These are phyloP conservation scores for Eurytoma adleriae DNA, from an alignment of 2,888 invertebrate species.

Conservation along the genomic window DNA sequence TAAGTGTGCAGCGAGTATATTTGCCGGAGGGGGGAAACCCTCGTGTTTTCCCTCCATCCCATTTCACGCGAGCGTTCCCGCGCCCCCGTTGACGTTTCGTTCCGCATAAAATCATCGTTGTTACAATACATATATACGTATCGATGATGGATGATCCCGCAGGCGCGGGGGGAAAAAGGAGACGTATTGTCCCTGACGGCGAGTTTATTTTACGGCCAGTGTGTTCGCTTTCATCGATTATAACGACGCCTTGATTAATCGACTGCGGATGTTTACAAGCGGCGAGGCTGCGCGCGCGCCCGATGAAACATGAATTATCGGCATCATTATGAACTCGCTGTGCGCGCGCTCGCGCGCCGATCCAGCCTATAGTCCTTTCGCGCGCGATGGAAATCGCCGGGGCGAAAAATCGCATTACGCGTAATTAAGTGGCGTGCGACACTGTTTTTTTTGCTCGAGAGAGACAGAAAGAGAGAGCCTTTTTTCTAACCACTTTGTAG, in stretches of 20 bases:
- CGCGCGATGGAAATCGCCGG: constrained; percentile 1
- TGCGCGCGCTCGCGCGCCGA: neutral
- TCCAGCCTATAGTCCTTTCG: neutral
- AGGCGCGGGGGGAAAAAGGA: constrained; percentile 57
- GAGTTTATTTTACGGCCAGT: constrained; percentile 60
- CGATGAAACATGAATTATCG: constrained; percentile 54
- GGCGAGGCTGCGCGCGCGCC: constrained; percentile 14
- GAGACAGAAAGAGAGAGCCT: no score
- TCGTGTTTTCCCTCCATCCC: neutral
- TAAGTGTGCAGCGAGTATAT: neutral
- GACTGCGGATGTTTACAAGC: constrained; percentile 56
- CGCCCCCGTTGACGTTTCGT: constrained; percentile 57
- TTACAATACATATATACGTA: constrained; percentile 52
- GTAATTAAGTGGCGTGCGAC: constrained; percentile 38
- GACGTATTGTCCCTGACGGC: constrained; percentile 64
- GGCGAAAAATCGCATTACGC: constrained; percentile 41
- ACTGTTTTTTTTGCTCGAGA: neutral
- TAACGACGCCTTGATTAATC: constrained; percentile 58
- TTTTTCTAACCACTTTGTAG: neutral
- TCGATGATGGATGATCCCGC: constrained; percentile 58
- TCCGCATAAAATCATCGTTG: constrained; percentile 72
- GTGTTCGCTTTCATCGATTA: constrained; percentile 57
- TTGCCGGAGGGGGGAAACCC: neutral
- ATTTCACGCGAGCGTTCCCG: constrained; percentile 1
- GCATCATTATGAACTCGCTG: constrained; percentile 43